Base-by-base conservation (phyloP, 2,113 vertebrate genomes). In the Nansenia antarctica region DNA sequence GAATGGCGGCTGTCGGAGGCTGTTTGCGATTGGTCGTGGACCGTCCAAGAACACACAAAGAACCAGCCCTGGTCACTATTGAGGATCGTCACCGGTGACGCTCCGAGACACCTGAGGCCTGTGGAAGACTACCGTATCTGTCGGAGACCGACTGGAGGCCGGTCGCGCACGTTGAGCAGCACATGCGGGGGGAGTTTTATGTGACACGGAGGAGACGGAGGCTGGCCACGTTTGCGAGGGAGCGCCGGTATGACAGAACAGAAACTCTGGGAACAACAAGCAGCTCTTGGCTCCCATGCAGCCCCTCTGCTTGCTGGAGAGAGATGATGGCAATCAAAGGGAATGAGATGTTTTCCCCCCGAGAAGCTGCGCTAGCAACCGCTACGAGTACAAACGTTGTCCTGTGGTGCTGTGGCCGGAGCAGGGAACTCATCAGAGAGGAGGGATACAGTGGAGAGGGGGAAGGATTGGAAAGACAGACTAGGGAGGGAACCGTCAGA, bases 131-230 rank as follows among this genome's bases (percentile, higher is more conserved):
- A 27, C 24, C 42, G 3, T 55, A 3, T n/a, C n/a, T n/a, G n/a
- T n/a, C 29, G 35, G 29, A n/a, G 42, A 15, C 3, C 24, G 37
- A 14, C 31, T 52, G 18, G n/a, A 22, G 14, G 39, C 39, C 12
- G 29, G 39, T 66, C 37, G n/a, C 29, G 27, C 39, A 74, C 45
- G 31, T 59, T 71, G 9, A 58, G 49, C 45, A 72, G 74, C 57
- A 52, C 45, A 27, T 81, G 76, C 52, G 66, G n/a, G 32, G 53
- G 53, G 39, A 39, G 65, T 82, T 86, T 82, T 84, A 80, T 72
- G 72, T 4, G 55, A 61, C 79, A 61, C 70, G 66, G 64, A 74
- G 78, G 78, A 78, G 68, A n/a, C n/a, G n/a, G n/a, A 78, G 62
- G 69, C 74, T 68, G 70, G 65, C 77, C 52, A 35, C 47, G 60